These are phyloP conservation scores for Bilobella aurantiaca DNA, from an alignment of 1,140 invertebrate species.

Conservation along the genomic window DNA sequence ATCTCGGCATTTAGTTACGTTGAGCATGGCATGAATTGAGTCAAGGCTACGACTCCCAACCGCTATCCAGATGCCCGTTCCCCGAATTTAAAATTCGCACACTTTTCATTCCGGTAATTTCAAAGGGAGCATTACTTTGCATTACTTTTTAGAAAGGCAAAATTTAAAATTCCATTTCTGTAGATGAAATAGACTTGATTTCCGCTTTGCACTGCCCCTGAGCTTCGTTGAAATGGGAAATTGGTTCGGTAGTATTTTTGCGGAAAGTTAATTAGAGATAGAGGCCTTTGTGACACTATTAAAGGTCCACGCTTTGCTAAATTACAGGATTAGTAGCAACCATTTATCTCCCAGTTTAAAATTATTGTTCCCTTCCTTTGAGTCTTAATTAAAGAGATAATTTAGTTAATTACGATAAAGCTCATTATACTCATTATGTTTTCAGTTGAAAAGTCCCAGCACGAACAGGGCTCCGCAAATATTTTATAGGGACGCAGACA, in stretches of 20 bases:
- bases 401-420: slow-evolving; percentile 6
- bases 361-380: neutral
- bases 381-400: slow-evolving; percentile 6
- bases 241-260: neutral
- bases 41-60: neutral
- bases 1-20: too few relatives aligned
- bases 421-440: slow-evolving; percentile 5
- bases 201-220: neutral
- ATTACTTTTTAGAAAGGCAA: too few relatives aligned
- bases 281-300: neutral
- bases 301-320: neutral
- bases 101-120: too few relatives aligned
- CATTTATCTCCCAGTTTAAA: neutral
- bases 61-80: neutral
- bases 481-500: neutral
- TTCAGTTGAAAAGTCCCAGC: neutral
- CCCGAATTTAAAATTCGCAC: neutral
- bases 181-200: neutral
- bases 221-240: neutral
- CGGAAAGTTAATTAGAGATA: slow-evolving; percentile 1
- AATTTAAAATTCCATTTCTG: neutral
- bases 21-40: neutral
- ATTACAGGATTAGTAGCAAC: slow-evolving; percentile 1
- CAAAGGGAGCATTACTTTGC: too few relatives aligned
- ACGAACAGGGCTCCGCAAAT: neutral